Base-by-base conservation (phyloP, 2,113 vertebrate genomes). In the Sisor rabdophorus region DNA sequence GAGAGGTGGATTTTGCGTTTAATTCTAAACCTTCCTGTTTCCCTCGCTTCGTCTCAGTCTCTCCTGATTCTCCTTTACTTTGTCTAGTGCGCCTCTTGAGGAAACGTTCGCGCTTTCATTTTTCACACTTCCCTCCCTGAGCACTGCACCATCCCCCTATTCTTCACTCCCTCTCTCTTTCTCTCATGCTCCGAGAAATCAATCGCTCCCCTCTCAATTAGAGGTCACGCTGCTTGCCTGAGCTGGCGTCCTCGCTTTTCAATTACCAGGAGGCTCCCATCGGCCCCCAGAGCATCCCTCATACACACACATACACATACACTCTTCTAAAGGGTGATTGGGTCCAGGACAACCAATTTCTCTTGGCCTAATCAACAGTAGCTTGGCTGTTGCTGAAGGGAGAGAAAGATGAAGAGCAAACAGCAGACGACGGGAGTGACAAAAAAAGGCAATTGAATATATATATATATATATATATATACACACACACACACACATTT, bases 321-420 rank as follows among this genome's bases (percentile, higher is more conserved):
- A 36, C 69, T 40, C 22, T 36, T n/a, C 70, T 17, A 78, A 32
- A 85, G 86, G 87, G 88, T 89, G 88, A 90, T 88, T 87, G 87
- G 88, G 86, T 87, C 87, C 85, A 79, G 87, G 88, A 89, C 86
- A 90, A 82, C 87, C 89, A 90, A 90, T 91, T 88, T 90, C 86
- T 87, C 87, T 88, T 83, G 83, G 82, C 84, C 87, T 89, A 87
- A 90, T 91, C 89, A 91, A 89, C 87, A 89, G 83, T 85, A 87
- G 86, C 85, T 87, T 82, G 82, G 84, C 80, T 84, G 85, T 44
- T 82, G 80, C 77, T 84, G 55, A 79, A 84, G 87, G 84, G 85
- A 85, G 77, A 78, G 79, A 77, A 77, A 76, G 81, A 81, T 71
- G 82, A 81, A 83, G 26, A 72, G 77, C 61, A 32, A 79, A 56